Evolutionary conservation across 1,140 invertebrate genomes (phyloP), one percentile per base, ranked within the genome.

Genomic region (Leptinotarsa defecta): DNA sequence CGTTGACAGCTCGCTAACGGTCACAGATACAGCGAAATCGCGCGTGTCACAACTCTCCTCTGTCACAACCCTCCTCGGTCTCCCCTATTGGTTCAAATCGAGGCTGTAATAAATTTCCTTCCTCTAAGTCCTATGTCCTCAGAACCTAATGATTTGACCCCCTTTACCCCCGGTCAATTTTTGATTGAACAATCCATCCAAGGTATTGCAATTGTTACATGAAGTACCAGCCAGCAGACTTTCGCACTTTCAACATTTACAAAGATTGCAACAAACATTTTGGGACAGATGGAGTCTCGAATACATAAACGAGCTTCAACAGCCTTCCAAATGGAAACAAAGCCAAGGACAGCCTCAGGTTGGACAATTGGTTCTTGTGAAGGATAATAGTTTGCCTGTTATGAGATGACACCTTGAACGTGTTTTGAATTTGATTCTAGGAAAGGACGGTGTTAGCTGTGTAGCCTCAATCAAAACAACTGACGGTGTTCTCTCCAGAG

Each of bases 121-220:
- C 80, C 80, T 19, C 43, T 83, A 64, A 48, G 15, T 20, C 74
- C 68, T 27, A 49, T 81, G 70, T 78, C 77, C 24, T 72, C 48
- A 24, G 74, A 79, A 48, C 74, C 77, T 24, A 24, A 24, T 24
- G 24, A 24, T 24, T 24, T 24, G 4, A 24, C 24, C 24, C 24
- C 24, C 24, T 4, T 79, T 8, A 79, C 78, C 15, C 84, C 86
- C n/a, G 85, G 76, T n/a, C 84, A 86, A 77, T 86, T 87, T 74
- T 68, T 87, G 17, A 85, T 85, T 73, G 83, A 84, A 5, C 43
- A 61, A 49, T 72, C 82, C 4, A 68, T 84, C 43, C 80, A 73
- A 8, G 62, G 79, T 3, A 4, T 83, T 15, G 77, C 80, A 17
- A 77, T 80, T 20, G 49, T 64, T 20, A 34, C 69, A 68, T 15